These are phyloP conservation scores for Papilio dardanus DNA, from an alignment of 1,140 invertebrate species.

Conservation along the genomic window DNA sequence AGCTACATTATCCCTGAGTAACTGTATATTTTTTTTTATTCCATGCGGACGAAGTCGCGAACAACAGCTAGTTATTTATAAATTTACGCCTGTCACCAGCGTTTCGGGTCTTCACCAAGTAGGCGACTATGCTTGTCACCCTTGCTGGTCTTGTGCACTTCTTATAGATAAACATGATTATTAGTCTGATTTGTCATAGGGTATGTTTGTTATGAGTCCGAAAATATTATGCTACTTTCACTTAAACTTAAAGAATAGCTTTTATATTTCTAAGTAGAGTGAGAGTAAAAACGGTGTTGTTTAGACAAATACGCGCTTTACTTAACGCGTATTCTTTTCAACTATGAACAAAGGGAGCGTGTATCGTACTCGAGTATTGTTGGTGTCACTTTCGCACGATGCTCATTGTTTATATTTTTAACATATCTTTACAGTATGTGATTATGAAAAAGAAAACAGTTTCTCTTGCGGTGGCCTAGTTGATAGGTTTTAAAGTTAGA, in stretches of 20 bases:
- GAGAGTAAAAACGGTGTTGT: slow-evolving; percentile 1
- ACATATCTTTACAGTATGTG: slow-evolving; percentile 2
- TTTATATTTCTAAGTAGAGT: slow-evolving; percentile 1
- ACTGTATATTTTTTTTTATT: no score
- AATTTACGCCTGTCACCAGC: no score
- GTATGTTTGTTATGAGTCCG: no score
- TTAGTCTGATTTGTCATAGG: no score
- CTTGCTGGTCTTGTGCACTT: no score
- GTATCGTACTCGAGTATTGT: neutral
- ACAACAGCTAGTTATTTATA: no score
- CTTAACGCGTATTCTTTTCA: neutral
- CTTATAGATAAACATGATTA: no score
- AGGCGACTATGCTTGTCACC: no score
- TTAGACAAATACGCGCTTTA: neutral
- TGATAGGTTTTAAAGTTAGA: neutral
- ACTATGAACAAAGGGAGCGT: slow-evolving; percentile 4
- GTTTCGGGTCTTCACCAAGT: no score
- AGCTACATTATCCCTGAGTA: no score
- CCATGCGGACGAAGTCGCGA: no score
- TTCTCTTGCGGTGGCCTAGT: neutral
- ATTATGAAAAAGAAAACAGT: slow-evolving; percentile 7
- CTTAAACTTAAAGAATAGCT: neutral
- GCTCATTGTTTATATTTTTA: neutral
- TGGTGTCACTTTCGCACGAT: slow-evolving; percentile 17
- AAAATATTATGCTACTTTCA: neutral